phyloP scores from a whole-genome alignment of 2,797 vertebrate genomes.

The Myripristis murdjan region DNA sequence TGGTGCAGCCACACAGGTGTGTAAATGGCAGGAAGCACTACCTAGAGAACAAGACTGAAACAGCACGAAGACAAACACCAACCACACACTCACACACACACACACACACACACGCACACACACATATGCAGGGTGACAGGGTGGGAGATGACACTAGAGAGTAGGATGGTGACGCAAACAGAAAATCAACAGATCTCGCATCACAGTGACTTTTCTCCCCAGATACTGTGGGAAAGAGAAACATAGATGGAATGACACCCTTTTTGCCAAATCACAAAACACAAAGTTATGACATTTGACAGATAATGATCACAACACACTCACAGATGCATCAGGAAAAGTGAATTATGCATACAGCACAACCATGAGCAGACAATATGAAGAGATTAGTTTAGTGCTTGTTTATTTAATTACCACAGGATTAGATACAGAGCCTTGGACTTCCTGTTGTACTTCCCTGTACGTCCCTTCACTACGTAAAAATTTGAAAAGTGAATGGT shows the following conservation, averaged over 20 bases:
- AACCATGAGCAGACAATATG: not conserved
- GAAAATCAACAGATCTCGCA: too few species aligned
- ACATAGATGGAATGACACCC: constrained; percentile 2
- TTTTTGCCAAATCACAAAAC: constrained; percentile 4
- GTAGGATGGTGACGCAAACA: too few species aligned
- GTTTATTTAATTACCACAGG: constrained; percentile 17
- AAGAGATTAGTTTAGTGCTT: not conserved
- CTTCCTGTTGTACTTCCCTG: constrained; percentile 40
- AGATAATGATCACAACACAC: not conserved
- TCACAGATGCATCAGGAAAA: not conserved
- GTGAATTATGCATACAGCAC: not conserved
- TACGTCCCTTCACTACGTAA: constrained; percentile 10
- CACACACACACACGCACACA: too few species aligned
- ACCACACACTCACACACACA: too few species aligned
- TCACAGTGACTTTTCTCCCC: too few species aligned
- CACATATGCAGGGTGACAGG: too few species aligned
- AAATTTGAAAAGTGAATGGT: not conserved
- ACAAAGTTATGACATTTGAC: constrained; percentile 3
- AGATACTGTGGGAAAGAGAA: constrained; percentile 10
- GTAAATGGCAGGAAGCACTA: too few species aligned
- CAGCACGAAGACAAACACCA: too few species aligned
- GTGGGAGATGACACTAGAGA: too few species aligned
- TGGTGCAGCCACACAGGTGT: too few species aligned
- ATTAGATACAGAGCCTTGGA: constrained; percentile 1
- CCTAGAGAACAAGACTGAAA: too few species aligned